Evolutionary conservation across 2,888 invertebrate genomes (phyloP).

Genomic region (Horisme vitalbata): DNA sequence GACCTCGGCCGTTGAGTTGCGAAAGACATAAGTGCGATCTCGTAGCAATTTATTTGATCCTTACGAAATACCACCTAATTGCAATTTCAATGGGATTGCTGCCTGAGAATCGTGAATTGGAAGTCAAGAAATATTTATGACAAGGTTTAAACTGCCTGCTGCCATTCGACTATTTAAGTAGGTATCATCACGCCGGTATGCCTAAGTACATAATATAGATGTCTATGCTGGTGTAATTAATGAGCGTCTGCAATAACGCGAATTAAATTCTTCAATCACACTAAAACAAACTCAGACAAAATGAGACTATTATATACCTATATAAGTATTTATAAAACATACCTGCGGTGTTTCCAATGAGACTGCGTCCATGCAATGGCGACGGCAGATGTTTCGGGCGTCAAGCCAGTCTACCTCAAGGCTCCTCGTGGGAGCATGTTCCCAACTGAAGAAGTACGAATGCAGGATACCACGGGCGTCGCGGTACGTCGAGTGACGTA

Average conservation of each 20-base stretch:
- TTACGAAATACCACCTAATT: conserved; percentile 42
- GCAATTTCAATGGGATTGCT: conserved; percentile 37
- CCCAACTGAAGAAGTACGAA: conserved; percentile 97
- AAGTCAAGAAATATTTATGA: conserved; percentile 18
- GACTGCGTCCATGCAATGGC: conserved; percentile 97
- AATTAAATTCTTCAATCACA: no score
- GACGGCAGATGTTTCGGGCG: conserved; percentile 94
- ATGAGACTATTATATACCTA: no score
- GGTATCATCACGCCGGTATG: background rate
- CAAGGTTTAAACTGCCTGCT: conserved; percentile 11
- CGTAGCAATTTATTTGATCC: conserved; percentile 36
- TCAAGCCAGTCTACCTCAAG: conserved; percentile 96
- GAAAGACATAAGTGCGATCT: conserved; percentile 37
- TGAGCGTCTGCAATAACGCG: no score
- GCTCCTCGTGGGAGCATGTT: conserved; percentile 90
- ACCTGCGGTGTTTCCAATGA: conserved; percentile 94
- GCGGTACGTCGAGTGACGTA: conserved; percentile 93
- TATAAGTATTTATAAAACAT: no score
- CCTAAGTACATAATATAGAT: background rate
- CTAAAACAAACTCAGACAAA: no score
- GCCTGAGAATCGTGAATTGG: conserved; percentile 32
- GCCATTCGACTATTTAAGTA: background rate
- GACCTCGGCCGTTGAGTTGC: conserved; percentile 34
- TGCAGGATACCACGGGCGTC: conserved; percentile 94
- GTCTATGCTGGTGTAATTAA: background rate